Evolutionary conservation across 2,797 vertebrate genomes (phyloP), one percentile per base, ranked within the genome.

Genomic region (Mus minutoides): DNA sequence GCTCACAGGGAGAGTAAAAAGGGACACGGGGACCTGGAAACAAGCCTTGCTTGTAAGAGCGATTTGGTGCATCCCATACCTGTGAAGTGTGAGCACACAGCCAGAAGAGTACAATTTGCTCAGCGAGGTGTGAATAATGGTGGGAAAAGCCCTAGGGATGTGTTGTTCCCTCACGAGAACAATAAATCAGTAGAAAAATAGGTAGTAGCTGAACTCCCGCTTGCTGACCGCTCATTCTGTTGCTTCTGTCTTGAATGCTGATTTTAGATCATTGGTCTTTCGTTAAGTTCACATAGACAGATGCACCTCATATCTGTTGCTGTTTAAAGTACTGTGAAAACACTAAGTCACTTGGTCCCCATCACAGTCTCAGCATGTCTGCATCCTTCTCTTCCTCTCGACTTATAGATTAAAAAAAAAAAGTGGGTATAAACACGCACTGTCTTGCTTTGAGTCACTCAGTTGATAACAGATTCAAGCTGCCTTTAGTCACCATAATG

Each of bases 11-110:
- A 97, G 91, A 96, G 97, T 9, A 49, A 19, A 56, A 67, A 83
- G 94, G 94, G 96, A 96, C 96, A 94, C 37, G 73, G 34, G 83
- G 95, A 95, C 85, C 94, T 97, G 94, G 97, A 98, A 98, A 97
- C 77, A 87, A 97, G 93, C 40, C 31, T 90, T 71, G n/a, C 37
- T 71, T 43, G 22, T 29, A 40, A 49, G 76, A 62, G 46, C 46
- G 40, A 85, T 29, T 43, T 64, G 26, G 78, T 26, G 24, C 4
- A 8, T 43, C 56, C 88, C 87, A 73, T 91, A 60, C 4, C 40
- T 26, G 4, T n/a, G 34, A 88, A 69, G 8, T n/a, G 19, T 14
- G 4, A 78, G 75, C 31, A 56, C 17, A 54, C 49, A 58, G 24
- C 4, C 60, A 92, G 88, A 92, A 11, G 67, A 43, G 83, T 56